These are phyloP conservation scores for Centropus bengalensis DNA, from an alignment of 2,113 vertebrate species.

Conservation along the genomic window DNA sequence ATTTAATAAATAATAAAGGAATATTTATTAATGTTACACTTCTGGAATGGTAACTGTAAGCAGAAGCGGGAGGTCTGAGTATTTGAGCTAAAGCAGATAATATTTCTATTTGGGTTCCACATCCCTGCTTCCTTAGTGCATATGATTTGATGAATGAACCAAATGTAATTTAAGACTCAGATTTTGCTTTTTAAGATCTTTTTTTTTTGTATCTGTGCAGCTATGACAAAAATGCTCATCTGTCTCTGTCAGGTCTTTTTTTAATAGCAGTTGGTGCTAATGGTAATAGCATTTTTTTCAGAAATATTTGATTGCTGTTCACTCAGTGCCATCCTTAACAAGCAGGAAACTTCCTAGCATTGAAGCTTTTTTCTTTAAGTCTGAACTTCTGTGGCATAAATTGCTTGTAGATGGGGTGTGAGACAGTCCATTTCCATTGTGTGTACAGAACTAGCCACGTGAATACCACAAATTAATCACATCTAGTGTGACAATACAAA, in stretches of 20 bases:
- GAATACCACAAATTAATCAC: conserved; percentile 95
- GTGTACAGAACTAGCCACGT: conserved; percentile 76
- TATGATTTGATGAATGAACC: conserved; percentile 28
- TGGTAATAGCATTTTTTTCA: background rate
- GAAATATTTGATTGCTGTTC: conserved; percentile 3
- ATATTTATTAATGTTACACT: conserved; percentile 26
- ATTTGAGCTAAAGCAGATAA: background rate
- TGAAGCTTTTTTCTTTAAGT: conserved; percentile 59
- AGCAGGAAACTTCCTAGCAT: conserved; percentile 45
- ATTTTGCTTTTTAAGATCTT: background rate
- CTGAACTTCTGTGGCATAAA: conserved; percentile 79
- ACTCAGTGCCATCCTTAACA: background rate
- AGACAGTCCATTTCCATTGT: conserved; percentile 88
- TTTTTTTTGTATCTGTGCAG: background rate
- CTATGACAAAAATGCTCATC: background rate
- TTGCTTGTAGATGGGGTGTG: conserved; percentile 85
- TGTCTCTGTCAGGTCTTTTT: background rate
- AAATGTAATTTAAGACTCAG: conserved; percentile 27
- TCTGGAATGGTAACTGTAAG: background rate
- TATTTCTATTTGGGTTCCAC: background rate
- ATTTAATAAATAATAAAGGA: background rate
- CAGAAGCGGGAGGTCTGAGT: background rate
- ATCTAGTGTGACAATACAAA: conserved; percentile 83
- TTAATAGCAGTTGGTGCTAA: conserved; percentile 22
- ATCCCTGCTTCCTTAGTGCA: background rate